These are phyloP conservation scores for Tetrapedia diversipes DNA, from an alignment of 2,888 invertebrate genomes.

Conservation along the genomic window DNA sequence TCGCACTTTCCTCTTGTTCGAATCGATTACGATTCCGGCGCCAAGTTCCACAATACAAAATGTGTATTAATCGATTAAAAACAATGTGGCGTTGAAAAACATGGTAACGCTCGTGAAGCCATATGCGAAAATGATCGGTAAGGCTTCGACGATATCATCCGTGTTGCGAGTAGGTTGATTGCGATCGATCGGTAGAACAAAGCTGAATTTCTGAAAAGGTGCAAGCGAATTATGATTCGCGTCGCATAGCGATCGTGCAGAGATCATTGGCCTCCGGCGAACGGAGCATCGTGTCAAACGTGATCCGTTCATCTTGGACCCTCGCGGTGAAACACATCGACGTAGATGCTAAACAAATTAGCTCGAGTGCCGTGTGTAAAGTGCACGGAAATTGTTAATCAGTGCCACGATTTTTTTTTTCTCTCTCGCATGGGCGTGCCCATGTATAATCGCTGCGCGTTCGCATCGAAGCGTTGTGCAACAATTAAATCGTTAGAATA, in stretches of 20 bases:
- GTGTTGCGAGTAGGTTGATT: too few species aligned
- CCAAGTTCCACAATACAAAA: too few species aligned
- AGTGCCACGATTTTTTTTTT: neutral
- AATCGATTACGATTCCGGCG: too few species aligned
- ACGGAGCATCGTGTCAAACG: conserved; percentile 22
- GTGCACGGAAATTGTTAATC: conserved; percentile 7
- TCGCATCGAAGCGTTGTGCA: neutral
- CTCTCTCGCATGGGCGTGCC: neutral
- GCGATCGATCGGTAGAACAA: too few species aligned
- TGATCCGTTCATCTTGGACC: conserved; percentile 36
- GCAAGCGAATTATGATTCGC: neutral
- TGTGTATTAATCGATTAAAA: too few species aligned
- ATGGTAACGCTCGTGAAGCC: too few species aligned
- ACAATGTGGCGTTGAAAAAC: too few species aligned
- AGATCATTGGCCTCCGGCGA: conserved; percentile 46
- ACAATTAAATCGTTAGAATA: neutral
- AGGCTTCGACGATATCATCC: too few species aligned
- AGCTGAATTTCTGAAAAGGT: neutral
- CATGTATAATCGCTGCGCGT: neutral
- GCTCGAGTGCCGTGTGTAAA: conserved; percentile 6
- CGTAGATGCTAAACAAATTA: conserved; percentile 27
- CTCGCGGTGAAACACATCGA: conserved; percentile 27
- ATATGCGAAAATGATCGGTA: too few species aligned
- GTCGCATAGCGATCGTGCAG: neutral
- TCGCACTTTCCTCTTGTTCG: too few species aligned